phyloP scores from a whole-genome alignment of 1,140 invertebrate species.

The Leptoteleia sp. region DNA sequence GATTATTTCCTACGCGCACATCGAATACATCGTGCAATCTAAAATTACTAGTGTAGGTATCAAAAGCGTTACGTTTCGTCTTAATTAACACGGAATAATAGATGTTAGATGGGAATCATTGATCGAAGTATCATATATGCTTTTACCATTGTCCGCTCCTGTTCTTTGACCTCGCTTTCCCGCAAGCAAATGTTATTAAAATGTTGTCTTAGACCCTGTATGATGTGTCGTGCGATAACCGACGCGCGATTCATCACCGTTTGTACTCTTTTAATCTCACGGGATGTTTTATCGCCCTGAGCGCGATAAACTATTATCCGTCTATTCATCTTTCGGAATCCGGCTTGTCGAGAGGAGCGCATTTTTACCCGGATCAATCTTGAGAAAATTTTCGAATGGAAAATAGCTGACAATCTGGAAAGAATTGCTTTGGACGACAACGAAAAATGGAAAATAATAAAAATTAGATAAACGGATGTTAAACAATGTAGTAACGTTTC shows the following conservation, averaged over 20 bases:
- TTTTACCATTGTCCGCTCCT: constrained; percentile 52
- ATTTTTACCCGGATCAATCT: constrained; percentile 46
- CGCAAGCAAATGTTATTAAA: constrained; percentile 60
- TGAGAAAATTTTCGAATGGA: constrained; percentile 32
- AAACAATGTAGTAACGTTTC: too few species aligned
- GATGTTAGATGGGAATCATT: constrained; percentile 42
- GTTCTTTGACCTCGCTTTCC: constrained; percentile 50
- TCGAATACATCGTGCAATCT: too few species aligned
- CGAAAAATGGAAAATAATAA: too few species aligned
- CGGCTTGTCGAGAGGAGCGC: constrained; percentile 22
- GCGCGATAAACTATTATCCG: constrained; percentile 64
- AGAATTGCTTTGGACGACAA: too few species aligned
- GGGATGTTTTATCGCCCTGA: constrained; percentile 63
- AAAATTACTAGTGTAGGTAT: too few species aligned
- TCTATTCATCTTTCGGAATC: constrained; percentile 57
- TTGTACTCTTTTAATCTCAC: constrained; percentile 61
- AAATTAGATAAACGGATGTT: too few species aligned
- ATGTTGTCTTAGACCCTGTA: constrained; percentile 53
- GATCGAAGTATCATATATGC: constrained; percentile 56
- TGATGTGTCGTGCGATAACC: constrained; percentile 58
- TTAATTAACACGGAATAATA: constrained; percentile 39
- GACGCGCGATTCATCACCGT: constrained; percentile 59
- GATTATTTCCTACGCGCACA: too few species aligned
- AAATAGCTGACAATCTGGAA: too few species aligned
- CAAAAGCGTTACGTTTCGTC: too few species aligned